Evolutionary conservation across 2,797 vertebrate species (phyloP), one percentile per base, ranked within the genome.

Genomic region (Vireo griseus): DNA sequence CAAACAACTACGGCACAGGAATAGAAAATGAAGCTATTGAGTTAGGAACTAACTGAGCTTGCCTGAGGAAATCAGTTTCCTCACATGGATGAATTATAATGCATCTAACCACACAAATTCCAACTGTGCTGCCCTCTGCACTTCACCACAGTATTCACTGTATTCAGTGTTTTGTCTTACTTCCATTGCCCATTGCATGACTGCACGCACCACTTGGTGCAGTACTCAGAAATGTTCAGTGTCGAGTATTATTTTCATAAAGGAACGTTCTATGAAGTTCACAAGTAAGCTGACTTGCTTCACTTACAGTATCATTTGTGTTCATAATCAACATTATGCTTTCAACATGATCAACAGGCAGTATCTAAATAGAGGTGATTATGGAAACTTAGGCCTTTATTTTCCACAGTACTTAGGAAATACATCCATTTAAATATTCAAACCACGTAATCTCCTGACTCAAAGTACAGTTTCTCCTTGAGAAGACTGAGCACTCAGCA

Each of bases 401-500:
- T 92, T 87, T 69, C 67, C 42, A 62, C 42, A 68, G 74, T 25
- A 87, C 71, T 82, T 65, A 54, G 25, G 81, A 92, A 92, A 86
- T 65, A 25, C 6, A 79, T 62, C 50, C 69, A 87, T 92, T 85
- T 91, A 85, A 87, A 91, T 89, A 96, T 92, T 95, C 91, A 91
- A 91, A 87, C 63, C 93, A 89, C 81, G 68, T 85, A 67, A 75
- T 72, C 87, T 95, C 67, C 81, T 87, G 50, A 89, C 78, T 94
- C 81, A 68, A 91, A 89, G 87, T 65, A 92, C 88, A 92, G 77
- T 68, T 95, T 94, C 90, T 92, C 89, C 85, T 96, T 92, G 90
- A 91, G 71, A 87, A 91, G 81, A 81, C 54, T 58, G 47, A 95
- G 51, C 1, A 6, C 67, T 94, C 91, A 92, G 95, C 94, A 76